These are phyloP conservation scores for Galerucella pusilla DNA, from an alignment of 2,888 invertebrate genomes.

Conservation along the genomic window DNA sequence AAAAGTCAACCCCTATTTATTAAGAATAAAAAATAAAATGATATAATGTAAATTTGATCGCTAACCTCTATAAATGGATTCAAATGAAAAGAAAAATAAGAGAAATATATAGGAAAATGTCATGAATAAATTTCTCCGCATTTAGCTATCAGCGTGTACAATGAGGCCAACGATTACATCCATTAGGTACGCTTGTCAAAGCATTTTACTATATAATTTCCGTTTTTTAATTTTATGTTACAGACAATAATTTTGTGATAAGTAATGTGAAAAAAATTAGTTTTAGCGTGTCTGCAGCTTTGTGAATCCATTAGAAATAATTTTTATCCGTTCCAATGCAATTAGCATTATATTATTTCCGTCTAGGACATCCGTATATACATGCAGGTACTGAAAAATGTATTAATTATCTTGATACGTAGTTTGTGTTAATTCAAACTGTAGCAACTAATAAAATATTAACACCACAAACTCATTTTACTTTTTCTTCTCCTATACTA, in stretches of 20 bases:
- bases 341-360: not conserved
- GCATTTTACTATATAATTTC: not conserved
- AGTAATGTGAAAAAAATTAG: constrained; percentile 1
- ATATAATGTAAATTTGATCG: too few species aligned
- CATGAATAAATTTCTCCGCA: not conserved
- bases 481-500: too few species aligned
- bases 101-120: too few species aligned
- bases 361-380: not conserved
- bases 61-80: too few species aligned
- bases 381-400: not conserved
- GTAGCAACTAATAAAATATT: too few species aligned
- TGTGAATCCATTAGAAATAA: not conserved
- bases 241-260: not conserved
- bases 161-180: not conserved
- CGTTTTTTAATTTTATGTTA: not conserved
- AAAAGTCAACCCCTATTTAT: too few species aligned
- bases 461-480: too few species aligned
- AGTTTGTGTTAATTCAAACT: too few species aligned
- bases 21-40: too few species aligned
- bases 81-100: too few species aligned
- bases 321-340: not conserved
- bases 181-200: not conserved
- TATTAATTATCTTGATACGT: too few species aligned
- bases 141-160: not conserved
- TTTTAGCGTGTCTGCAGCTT: not conserved